Percentiles rank a stretch among this genome's conserved stretches.
phyloP scores from a whole-genome alignment of 2,797 vertebrate genomes.

The Hipposideros larvatus region DNA sequence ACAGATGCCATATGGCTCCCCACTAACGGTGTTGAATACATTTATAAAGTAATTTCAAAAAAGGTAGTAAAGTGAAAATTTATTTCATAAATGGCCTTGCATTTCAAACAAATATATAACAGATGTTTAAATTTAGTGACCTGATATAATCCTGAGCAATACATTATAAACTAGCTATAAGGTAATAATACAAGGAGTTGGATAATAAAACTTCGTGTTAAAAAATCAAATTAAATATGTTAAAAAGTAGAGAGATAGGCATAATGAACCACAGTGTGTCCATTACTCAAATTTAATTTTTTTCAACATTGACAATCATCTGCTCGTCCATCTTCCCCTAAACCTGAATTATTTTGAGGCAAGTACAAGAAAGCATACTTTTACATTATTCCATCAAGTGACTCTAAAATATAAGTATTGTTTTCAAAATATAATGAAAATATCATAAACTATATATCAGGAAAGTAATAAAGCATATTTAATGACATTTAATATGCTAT shows the following conservation, averaged over 20 bases:
- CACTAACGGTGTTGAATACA: background rate
- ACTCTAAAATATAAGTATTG: background rate
- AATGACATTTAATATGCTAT: background rate
- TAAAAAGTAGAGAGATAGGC: background rate
- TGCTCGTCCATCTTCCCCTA: accelerated
- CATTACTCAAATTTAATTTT: background rate
- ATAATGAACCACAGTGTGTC: background rate
- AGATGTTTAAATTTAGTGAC: background rate
- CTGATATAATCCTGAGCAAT: background rate
- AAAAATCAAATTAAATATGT: background rate
- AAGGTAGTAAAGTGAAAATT: background rate
- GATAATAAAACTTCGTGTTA: background rate
- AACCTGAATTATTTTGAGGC: background rate
- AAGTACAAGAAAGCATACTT: background rate
- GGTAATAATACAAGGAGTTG: background rate
- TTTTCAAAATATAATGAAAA: background rate
- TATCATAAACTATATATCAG: background rate
- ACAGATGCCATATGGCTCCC: conserved; percentile 41
- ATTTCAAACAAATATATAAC: conserved; percentile 26
- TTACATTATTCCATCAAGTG: background rate
- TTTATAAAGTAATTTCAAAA: background rate
- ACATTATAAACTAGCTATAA: background rate
- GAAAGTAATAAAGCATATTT: background rate
- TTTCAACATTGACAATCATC: background rate
- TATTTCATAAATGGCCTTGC: background rate